Evolutionary conservation across 2,113 vertebrate species (phyloP), one percentile per base, ranked within the genome.

Genomic region (Suncus etruscus): DNA sequence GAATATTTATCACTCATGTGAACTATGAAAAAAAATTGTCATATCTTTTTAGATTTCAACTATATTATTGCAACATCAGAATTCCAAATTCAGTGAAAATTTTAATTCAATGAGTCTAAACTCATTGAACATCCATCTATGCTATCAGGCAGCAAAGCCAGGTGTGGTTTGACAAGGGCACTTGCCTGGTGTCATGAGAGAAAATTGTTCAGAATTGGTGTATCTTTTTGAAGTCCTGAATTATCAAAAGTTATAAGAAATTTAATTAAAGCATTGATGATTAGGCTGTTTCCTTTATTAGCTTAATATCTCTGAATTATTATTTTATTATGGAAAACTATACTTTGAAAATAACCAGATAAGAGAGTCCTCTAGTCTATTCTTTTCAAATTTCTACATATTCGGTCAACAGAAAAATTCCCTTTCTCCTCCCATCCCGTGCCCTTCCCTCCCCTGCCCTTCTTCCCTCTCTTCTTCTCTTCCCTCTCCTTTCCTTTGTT

Each of bases 221-320:
- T 51, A 84, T 48, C 18, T 29, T 29, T 58, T 66, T 11, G 27
- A 76, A 84, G 9, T 50, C 83, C 14, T 87, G 32, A 91, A 16
- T 91, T 27, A 86, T 73, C 25, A 86, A 87, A 95, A 74, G 86
- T 61, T 73, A 87, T 47, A 11, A 88, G 48, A 51, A 86, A 92
- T 82, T 32, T 2, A 84, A 61, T 47, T 75, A 79, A 85, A 92
- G 20, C 69, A 66, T 27, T 66, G 32, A 89, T 50, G 90, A 8
- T 22, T 61, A 20, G 24, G 39, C 45, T 15, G 6, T 2, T 27
- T 75, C 31, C 47, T 32, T 48, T 75, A 6, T 2, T 74, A 6
- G 24, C 45, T 27, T 9, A 18, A 32, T 39, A 32, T 72, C 39
- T 72, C 15, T 39, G 22, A 73, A 9, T 45, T 24, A 39, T 32